Evolutionary conservation across 2,113 vertebrate genomes (phyloP), one percentile per base, ranked within the genome.

Genomic region (Cathartes aura): DNA sequence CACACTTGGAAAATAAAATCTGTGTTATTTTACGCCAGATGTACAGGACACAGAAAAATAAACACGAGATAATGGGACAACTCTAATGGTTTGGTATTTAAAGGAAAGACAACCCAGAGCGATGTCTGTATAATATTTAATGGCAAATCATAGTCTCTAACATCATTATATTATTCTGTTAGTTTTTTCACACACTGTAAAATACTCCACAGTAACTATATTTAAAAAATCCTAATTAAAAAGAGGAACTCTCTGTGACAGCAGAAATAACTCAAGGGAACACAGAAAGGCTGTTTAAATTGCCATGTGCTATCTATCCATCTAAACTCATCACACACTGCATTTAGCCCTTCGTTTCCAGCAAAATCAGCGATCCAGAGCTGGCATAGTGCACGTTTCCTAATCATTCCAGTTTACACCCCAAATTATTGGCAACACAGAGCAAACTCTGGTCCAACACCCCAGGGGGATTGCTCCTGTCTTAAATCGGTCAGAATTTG

Each of bases 161-260:
- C 71, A 78, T 64, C 40, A 88, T 94, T 89, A 84, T 62, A 87
- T 94, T 96, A 95, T 90, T 94, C 92, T 89, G 38, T 91, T 85
- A 66, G 78, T 80, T 92, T 95, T 68, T 81, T 83, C 90, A 89
- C 94, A 86, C 60, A 79, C 23, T 83, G 87, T 85, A 79, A 93
- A 97, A 92, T 70, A 78, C 14, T 64, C 94, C 74, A 87, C 21
- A 91, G n/a, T 79, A 96, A 78, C 75, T 86, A 20, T 40, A 87
- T 24, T 88, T 72, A 22, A 40, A 91, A 96, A 91, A 78, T 60
- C 50, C 79, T 87, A 97, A 91, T 83, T 76, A 93, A 87, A 95
- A 83, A 91, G 67, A 85, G 78, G 59, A 90, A 83, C 63, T 20
- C 45, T 79, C 84, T 70, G 48, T 89, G 81, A 94, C 95, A 95